These are phyloP conservation scores for Todiramphus saurophagus DNA, from an alignment of 2,113 vertebrate species.

Conservation along the genomic window DNA sequence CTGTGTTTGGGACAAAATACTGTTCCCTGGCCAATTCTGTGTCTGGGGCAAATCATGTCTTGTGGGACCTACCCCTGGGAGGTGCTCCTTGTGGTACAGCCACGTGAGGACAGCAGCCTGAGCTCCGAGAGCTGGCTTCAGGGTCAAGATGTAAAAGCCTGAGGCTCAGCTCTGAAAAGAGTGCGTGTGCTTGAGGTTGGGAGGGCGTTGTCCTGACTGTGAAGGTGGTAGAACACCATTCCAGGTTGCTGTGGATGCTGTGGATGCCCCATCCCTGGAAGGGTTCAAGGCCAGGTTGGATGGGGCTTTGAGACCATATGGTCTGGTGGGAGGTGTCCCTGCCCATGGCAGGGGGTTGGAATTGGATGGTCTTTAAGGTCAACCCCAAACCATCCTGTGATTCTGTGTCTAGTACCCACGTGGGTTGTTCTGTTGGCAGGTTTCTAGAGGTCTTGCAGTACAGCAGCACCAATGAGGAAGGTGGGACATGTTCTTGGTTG, in stretches of 20 bases:
- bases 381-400: neutral
- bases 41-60: neutral
- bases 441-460: neutral
- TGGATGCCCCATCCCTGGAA: neutral
- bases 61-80: neutral
- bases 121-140: neutral
- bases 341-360: neutral
- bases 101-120: neutral
- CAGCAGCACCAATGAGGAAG: neutral
- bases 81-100: neutral
- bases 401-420: neutral
- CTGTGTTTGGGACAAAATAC: neutral
- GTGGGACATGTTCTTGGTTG: neutral
- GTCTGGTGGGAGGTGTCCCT: neutral
- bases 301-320: neutral
- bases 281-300: neutral
- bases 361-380: neutral
- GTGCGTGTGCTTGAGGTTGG: fast-evolving
- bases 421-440: neutral
- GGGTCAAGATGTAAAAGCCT: neutral
- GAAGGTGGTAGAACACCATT: neutral
- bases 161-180: neutral
- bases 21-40: neutral
- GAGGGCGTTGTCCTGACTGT: neutral
- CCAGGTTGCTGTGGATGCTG: neutral